A percentile compares a stretch with the other conserved stretches of the same genome.
phyloP scores from a whole-genome alignment of 2,888 invertebrate species.

The Drosophila anomalata region DNA sequence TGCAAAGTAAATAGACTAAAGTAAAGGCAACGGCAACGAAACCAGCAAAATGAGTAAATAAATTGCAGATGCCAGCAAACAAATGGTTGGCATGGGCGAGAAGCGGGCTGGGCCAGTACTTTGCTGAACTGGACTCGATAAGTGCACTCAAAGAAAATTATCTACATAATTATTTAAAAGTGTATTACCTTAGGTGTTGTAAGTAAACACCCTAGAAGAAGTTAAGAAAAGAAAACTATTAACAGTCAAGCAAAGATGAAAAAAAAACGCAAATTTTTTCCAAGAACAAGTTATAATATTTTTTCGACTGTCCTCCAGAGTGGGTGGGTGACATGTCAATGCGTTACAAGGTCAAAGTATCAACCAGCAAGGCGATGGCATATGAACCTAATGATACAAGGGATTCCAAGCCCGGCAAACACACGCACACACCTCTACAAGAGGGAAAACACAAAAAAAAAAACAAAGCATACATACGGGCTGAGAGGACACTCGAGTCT shows the following conservation, averaged over 20 bases:
- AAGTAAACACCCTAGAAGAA: background rate
- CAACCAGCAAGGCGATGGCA: conserved; percentile 65
- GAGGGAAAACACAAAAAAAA: conserved; percentile 1
- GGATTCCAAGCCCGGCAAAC: conserved; percentile 25
- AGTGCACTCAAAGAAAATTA: background rate
- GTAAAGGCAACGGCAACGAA: conserved; percentile 20
- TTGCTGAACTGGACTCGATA: conserved; percentile 16
- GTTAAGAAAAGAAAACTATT: background rate
- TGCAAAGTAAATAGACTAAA: conserved; percentile 63
- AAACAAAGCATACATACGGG: conserved; percentile 4
- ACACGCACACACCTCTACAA: conserved; percentile 7
- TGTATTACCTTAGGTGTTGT: background rate
- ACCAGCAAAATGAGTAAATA: conserved; percentile 57
- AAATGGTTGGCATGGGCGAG: conserved; percentile 30
- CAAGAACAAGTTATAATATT: background rate
- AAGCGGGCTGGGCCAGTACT: conserved; percentile 23
- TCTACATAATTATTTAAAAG: background rate
- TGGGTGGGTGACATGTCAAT: conserved; percentile 37
- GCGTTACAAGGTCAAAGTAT: conserved; percentile 73
- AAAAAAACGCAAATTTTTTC: background rate
- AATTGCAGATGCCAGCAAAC: conserved; percentile 71
- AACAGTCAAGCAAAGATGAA: too few species aligned
- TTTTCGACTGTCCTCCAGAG: background rate
- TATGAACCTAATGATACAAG: conserved; percentile 69
- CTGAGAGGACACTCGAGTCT: conserved; percentile 41